Percentiles rank a stretch among this genome's conserved stretches.
Evolutionary conservation across 1,140 invertebrate genomes (phyloP).

Genomic region (Orussus abietinus): DNA sequence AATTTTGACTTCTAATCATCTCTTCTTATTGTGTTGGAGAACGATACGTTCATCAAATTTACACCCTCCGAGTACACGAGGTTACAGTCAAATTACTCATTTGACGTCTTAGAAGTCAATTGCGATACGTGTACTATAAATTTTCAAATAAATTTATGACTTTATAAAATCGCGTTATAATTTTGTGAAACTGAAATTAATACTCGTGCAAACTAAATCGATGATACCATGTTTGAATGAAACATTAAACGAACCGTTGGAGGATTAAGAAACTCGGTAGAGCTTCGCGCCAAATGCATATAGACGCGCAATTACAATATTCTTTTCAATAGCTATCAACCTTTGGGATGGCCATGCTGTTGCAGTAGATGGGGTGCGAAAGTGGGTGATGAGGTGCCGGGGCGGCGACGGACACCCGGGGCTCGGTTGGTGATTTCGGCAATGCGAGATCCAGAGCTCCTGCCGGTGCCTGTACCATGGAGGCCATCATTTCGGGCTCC

Average conservation of each 20-base stretch:
- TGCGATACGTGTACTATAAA: too few relatives aligned
- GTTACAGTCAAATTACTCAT: too few relatives aligned
- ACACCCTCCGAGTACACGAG: too few relatives aligned
- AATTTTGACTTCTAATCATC: too few relatives aligned
- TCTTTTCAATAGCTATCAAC: slow-evolving; percentile 15
- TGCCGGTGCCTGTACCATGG: slow-evolving; percentile 39
- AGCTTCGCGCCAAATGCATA: too few relatives aligned
- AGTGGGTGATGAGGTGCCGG: slow-evolving; percentile 21
- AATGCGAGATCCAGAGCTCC: slow-evolving; percentile 55
- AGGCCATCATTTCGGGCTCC: slow-evolving; percentile 52
- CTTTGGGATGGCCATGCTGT: slow-evolving; percentile 29
- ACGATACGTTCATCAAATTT: too few relatives aligned
- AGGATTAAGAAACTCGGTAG: not conserved
- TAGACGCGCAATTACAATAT: too few relatives aligned
- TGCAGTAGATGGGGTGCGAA: slow-evolving; percentile 35
- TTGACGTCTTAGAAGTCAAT: too few relatives aligned
- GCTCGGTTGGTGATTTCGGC: slow-evolving; percentile 46
- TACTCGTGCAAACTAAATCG: not conserved
- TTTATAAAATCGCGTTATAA: too few relatives aligned
- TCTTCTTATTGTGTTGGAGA: too few relatives aligned
- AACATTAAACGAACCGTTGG: slow-evolving; percentile 15
- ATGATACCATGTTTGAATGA: slow-evolving; percentile 1
- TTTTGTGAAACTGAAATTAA: too few relatives aligned
- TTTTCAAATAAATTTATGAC: too few relatives aligned
- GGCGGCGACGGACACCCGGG: slow-evolving; percentile 21